Conservation (phyloP, 2,113 vertebrate species). For the Caretta caretta region DNA sequence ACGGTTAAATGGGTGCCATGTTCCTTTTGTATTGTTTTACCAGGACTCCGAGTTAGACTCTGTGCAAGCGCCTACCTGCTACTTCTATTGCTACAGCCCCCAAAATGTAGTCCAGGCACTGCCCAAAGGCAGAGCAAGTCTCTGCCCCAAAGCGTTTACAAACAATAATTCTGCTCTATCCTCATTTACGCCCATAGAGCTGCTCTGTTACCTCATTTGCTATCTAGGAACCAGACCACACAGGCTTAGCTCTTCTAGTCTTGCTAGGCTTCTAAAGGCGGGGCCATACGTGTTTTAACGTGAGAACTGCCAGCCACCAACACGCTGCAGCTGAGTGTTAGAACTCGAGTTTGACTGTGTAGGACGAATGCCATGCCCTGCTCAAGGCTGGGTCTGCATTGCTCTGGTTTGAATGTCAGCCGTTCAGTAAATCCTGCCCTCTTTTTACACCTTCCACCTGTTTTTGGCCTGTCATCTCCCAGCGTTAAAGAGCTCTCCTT, state of each 20-base stretch:
- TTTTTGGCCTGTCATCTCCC: neutral
- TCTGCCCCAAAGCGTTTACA: neutral
- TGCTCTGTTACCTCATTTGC: neutral
- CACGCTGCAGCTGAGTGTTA: too few relatives aligned
- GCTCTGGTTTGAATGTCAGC: neutral
- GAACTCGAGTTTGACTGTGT: neutral
- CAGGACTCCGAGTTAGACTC: neutral
- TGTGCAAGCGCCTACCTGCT: neutral
- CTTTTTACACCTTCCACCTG: neutral
- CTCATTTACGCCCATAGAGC: neutral
- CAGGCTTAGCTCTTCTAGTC: neutral
- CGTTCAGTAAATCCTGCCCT: neutral
- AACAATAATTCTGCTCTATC: neutral
- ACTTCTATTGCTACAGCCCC: neutral
- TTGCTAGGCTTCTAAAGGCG: neutral
- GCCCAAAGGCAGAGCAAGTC: neutral
- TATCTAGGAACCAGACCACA: neutral
- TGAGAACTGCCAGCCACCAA: neutral
- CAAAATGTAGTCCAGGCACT: neutral
- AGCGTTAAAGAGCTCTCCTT: neutral
- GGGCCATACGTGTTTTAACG: fast-evolving
- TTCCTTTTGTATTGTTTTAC: neutral
- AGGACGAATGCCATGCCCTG: neutral
- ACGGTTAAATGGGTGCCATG: neutral
- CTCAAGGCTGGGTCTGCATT: neutral